Base-by-base conservation (phyloP, 2,797 vertebrate genomes). In the Sebastes miniatus region DNA sequence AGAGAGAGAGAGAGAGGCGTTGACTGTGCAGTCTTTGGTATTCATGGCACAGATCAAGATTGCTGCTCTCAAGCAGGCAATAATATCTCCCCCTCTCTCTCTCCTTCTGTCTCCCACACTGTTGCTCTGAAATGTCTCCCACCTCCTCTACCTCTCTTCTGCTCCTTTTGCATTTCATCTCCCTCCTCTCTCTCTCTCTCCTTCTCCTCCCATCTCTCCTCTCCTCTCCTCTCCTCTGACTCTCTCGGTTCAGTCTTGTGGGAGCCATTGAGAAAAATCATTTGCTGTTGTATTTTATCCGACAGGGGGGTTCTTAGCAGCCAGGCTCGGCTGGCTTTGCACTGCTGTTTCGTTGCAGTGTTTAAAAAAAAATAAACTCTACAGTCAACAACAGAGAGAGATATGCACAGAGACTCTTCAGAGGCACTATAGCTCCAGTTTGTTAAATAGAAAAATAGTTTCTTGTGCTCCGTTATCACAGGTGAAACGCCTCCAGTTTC, bases 251-350 rank as follows among this genome's bases (percentile, higher is more conserved):
- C 73, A 68, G 77, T 86, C 87, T 88, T 81, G 61, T 82, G 89
- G 89, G 91, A 93, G 84, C 91, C 88, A 90, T 89, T 88, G 88
- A 91, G 76, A 89, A 89, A 43, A 92, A 89, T 91, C 68, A 91
- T 93, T 91, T 88, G 83, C 89, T 88, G 87, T 83, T 91, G 83
- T 77, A 62, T 89, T 90, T 87, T 84, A 85, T 88, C 77, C n/a
- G 50, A 88, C 68, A 56, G 74, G 62, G 76, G 76, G 72, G 9
- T 81, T 73, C 70, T 64, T 39, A 70, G 36, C 79, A 62, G 50
- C 34, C 69, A 27, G 79, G 64, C 75, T 70, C 5, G 47, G 61
- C 76, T 83, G 76, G 2, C 13, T 73, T 43, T 79, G 69, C 69
- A n/a, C 25, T 25, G 69, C 58, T 78, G 62, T 71, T 84, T 62